Conservation (phyloP, 1,140 invertebrate species). For the Danaus plexippus region DNA sequence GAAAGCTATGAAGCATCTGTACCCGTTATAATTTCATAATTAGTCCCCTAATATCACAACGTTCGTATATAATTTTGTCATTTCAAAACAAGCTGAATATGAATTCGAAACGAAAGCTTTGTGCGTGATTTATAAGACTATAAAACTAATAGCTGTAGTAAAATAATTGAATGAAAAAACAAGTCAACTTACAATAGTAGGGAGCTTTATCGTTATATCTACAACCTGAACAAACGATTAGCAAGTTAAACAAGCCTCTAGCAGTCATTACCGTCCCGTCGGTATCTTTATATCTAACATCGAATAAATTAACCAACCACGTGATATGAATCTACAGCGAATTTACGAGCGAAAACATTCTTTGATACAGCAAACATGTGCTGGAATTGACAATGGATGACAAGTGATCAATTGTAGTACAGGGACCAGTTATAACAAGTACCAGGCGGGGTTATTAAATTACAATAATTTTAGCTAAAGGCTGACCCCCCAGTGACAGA, state of each 20-base stretch:
- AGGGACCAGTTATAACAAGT: constrained; percentile 26
- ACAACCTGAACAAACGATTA: constrained; percentile 52
- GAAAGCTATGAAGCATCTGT: too few relatives aligned
- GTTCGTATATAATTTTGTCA: background rate
- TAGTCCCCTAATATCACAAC: background rate
- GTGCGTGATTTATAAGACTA: too few relatives aligned
- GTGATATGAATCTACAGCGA: constrained; percentile 46
- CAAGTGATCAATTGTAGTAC: constrained; percentile 63
- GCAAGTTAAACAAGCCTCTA: constrained; percentile 59
- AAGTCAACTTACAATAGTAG: constrained; percentile 27
- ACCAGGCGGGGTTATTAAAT: constrained; percentile 54
- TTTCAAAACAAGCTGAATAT: background rate
- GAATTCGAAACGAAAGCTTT: constrained; percentile 4
- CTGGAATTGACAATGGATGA: constrained; percentile 12
- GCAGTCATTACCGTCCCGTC: constrained; percentile 31
- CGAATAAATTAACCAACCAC: constrained; percentile 46
- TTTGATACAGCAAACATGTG: constrained; percentile 16
- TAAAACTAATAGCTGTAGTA: too few relatives aligned
- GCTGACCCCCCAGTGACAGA: constrained; percentile 11
- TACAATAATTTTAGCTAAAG: constrained; percentile 51
- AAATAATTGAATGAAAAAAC: constrained; percentile 26
- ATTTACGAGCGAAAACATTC: constrained; percentile 63
- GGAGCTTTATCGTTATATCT: constrained; percentile 45
- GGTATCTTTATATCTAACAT: constrained; percentile 44
- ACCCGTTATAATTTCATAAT: too few relatives aligned